phyloP scores from a whole-genome alignment of 2,113 vertebrate genomes.

The Syngnathoides biaculeatus region DNA sequence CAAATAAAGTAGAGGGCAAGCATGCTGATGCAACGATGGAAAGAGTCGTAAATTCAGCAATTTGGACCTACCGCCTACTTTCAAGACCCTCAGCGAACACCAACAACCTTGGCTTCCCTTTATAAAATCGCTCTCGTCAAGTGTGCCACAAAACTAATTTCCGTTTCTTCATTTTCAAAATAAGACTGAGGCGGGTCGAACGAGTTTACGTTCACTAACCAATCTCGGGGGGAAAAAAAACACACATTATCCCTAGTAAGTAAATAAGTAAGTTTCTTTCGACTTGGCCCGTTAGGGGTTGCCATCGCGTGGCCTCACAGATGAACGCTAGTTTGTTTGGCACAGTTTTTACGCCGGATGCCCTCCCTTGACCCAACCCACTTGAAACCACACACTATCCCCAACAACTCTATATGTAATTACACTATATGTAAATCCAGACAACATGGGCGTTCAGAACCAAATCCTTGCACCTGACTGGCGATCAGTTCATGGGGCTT shows the following conservation, averaged over 20 bases:
- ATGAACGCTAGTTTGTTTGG: too few species aligned
- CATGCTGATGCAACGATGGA: rapidly evolving
- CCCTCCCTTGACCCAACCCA: too few species aligned
- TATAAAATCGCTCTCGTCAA: conserved; percentile 55
- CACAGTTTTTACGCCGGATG: too few species aligned
- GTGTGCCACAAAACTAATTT: conserved; percentile 10
- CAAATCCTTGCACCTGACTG: too few species aligned
- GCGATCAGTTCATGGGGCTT: too few species aligned
- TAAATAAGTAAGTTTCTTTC: too few species aligned
- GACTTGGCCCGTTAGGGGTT: too few species aligned
- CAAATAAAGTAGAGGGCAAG: not conserved
- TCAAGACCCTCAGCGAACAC: conserved; percentile 49
- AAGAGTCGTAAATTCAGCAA: not conserved
- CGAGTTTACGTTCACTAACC: not conserved
- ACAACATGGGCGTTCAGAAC: too few species aligned
- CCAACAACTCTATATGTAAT: too few species aligned
- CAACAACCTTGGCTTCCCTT: conserved; percentile 73
- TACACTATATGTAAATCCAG: too few species aligned
- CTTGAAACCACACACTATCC: not conserved
- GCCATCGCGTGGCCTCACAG: too few species aligned
- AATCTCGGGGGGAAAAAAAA: not conserved
- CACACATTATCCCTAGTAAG: not conserved
- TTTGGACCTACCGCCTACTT: conserved; percentile 52
- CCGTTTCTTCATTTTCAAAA: conserved; percentile 43
- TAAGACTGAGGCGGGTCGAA: conserved; percentile 12